Evolutionary conservation across 2,888 invertebrate genomes (phyloP).

Genomic region (Apamea anceps): DNA sequence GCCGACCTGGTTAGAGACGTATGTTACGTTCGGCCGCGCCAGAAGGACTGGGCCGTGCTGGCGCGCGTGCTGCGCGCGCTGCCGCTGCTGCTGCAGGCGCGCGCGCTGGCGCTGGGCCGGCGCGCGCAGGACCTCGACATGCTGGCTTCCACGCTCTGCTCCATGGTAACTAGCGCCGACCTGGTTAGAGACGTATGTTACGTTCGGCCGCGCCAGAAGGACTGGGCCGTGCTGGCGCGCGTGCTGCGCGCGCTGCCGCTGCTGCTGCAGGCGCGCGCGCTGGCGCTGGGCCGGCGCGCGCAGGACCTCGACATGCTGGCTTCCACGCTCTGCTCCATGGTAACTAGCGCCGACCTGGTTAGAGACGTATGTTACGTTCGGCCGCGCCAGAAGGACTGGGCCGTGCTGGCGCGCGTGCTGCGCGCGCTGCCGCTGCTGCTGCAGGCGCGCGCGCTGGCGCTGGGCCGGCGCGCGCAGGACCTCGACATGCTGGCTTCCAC

Average conservation of each 20-base stretch:
- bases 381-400: constrained; percentile 77
- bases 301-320: constrained; percentile 95
- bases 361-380: too few relatives aligned
- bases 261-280: constrained; percentile 92
- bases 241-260: constrained; percentile 93
- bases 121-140: constrained; percentile 94
- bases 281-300: constrained; percentile 94
- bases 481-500: constrained; percentile 94
- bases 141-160: constrained; percentile 94
- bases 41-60: constrained; percentile 92
- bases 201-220: too few relatives aligned
- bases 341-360: constrained; percentile 45
- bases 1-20: too few relatives aligned
- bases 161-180: constrained; percentile 89
- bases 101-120: constrained; percentile 94
- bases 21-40: too few relatives aligned
- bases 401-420: constrained; percentile 94
- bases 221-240: constrained; percentile 93
- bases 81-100: constrained; percentile 87
- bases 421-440: constrained; percentile 89
- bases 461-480: constrained; percentile 93
- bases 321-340: constrained; percentile 94
- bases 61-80: constrained; percentile 94
- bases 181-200: too few relatives aligned
- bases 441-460: constrained; percentile 94